Percentiles rank a stretch among this genome's conserved stretches.
These are phyloP conservation scores for Sigmodon hispidus DNA, from an alignment of 2,113 vertebrate genomes.

Conservation along the genomic window DNA sequence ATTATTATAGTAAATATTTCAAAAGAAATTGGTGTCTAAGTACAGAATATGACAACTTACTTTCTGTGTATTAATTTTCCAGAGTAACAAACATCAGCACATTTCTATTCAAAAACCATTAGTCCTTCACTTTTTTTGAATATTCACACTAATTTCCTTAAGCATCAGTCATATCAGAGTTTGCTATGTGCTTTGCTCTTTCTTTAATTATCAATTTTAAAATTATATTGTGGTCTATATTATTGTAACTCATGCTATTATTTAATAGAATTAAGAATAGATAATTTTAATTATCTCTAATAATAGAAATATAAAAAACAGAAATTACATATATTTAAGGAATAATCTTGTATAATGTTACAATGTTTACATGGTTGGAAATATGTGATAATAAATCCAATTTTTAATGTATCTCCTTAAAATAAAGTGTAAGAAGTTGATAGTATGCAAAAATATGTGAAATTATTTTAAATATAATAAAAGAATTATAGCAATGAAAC, in stretches of 20 bases:
- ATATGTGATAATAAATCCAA: neutral
- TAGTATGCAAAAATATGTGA: neutral
- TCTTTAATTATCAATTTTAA: neutral
- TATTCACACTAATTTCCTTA: neutral
- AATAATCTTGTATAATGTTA: neutral
- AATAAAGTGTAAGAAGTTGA: neutral
- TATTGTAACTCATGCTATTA: neutral
- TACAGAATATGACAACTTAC: neutral
- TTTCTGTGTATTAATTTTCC: accelerated
- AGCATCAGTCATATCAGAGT: neutral
- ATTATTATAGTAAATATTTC: neutral
- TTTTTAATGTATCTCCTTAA: neutral
- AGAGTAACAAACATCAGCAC: neutral
- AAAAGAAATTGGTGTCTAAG: neutral
- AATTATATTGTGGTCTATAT: neutral
- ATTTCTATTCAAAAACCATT: neutral
- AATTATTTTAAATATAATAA: neutral
- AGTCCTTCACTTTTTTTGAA: neutral
- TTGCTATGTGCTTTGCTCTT: neutral
- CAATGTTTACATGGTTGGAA: neutral
- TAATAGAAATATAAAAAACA: neutral
- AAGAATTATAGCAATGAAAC: neutral
- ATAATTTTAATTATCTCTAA: neutral
- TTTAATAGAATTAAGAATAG: neutral
- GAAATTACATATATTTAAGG: neutral